phyloP scores from a whole-genome alignment of 1,140 invertebrate species.

The Eriosoma lanigerum region DNA sequence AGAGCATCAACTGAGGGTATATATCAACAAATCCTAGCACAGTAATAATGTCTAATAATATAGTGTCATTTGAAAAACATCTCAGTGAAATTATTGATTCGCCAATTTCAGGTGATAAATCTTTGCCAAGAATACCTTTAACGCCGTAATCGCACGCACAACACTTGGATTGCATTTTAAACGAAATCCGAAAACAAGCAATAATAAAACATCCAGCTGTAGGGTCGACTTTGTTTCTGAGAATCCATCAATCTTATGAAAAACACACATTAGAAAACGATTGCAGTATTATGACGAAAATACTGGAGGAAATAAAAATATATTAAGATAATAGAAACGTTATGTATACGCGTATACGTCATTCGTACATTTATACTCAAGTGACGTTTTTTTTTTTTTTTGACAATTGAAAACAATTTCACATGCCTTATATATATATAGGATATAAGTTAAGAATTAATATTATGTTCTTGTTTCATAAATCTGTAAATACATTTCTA shows the following conservation, averaged over 20 bases:
- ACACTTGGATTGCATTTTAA: neutral
- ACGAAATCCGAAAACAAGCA: neutral
- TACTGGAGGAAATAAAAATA: neutral
- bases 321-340: no score
- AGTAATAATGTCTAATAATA: conserved; percentile 31
- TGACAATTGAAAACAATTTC: neutral
- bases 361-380: neutral
- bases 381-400: neutral
- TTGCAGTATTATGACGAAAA: neutral
- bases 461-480: no score
- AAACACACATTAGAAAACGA: neutral
- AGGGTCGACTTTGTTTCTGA: neutral
- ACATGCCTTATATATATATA: neutral
- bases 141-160: neutral
- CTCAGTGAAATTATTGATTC: neutral
- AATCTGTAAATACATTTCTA: no score
- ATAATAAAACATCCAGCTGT: neutral
- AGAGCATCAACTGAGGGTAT: neutral
- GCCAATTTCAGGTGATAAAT: neutral
- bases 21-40: neutral
- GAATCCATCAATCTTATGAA: neutral
- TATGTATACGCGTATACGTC: no score
- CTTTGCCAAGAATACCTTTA: neutral
- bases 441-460: no score
- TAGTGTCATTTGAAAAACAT: neutral